Conservation (phyloP, 1,140 invertebrate genomes). For the Zaprionus taronus region DNA sequence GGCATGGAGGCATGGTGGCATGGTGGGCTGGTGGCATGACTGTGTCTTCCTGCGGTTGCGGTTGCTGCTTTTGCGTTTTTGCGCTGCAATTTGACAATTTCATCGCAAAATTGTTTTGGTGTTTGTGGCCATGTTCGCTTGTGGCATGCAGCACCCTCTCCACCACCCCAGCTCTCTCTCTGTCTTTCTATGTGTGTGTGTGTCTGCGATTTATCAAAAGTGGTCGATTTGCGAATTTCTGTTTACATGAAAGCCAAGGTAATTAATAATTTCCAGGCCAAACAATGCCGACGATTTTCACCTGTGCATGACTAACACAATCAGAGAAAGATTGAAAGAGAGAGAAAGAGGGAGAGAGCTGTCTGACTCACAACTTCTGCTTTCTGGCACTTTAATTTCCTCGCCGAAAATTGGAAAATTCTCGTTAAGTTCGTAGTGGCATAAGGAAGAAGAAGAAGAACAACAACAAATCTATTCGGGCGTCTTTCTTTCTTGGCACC, state of each 20-base stretch:
- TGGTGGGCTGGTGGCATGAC: slow-evolving; percentile 38
- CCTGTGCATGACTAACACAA: background rate
- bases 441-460: too few species aligned
- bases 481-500: background rate
- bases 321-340: background rate
- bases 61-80: slow-evolving; percentile 73
- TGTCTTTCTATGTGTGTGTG: slow-evolving; percentile 21
- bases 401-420: background rate
- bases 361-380: slow-evolving; percentile 7
- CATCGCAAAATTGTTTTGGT: slow-evolving; percentile 81
- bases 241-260: slow-evolving; percentile 45
- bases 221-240: slow-evolving; percentile 58
- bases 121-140: slow-evolving; percentile 69
- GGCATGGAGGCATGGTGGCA: background rate
- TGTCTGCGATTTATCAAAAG: slow-evolving; percentile 67
- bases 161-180: background rate
- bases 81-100: slow-evolving; percentile 80
- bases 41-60: slow-evolving; percentile 66
- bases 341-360: background rate
- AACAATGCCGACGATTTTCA: slow-evolving; percentile 32
- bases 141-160: slow-evolving; percentile 20
- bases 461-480: background rate
- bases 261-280: slow-evolving; percentile 61
- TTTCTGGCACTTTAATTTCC: slow-evolving; percentile 8
- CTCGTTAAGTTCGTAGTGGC: background rate